phyloP scores from a whole-genome alignment of 2,888 invertebrate species.

The Zootermopsis nevadensis region DNA sequence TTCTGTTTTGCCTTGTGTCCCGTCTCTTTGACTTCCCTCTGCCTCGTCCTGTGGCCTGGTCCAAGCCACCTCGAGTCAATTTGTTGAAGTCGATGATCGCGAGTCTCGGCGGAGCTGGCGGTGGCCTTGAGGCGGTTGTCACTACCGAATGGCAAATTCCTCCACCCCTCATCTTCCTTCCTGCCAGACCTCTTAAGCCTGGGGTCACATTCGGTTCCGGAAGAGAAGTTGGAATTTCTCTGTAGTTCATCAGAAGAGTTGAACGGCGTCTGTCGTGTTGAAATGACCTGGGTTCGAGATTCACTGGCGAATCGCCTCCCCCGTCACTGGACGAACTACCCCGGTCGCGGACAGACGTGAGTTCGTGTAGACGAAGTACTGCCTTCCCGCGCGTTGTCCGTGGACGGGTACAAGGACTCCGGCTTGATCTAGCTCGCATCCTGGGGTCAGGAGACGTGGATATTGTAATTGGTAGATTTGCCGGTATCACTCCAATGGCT shows the following conservation, averaged over 20 bases:
- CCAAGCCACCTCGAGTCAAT: conserved; percentile 72
- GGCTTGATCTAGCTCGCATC: conserved; percentile 36
- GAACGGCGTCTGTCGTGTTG: conserved; percentile 19
- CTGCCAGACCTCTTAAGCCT: conserved; percentile 34
- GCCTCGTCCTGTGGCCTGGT: conserved; percentile 60
- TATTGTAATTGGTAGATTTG: conserved; percentile 60
- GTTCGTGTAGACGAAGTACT: conserved; percentile 52
- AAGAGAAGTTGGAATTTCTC: conserved; percentile 1
- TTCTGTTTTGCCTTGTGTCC: too few species aligned
- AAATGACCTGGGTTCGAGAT: conserved; percentile 50
- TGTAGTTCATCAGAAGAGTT: conserved; percentile 32
- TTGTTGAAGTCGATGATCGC: conserved; percentile 80
- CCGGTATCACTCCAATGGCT: conserved; percentile 75
- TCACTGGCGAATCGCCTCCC: conserved; percentile 61
- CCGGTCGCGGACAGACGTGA: conserved; percentile 62
- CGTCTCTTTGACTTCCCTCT: conserved; percentile 19
- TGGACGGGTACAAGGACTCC: conserved; percentile 41
- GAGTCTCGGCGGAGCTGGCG: conserved; percentile 70
- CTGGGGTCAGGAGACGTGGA: conserved; percentile 39
- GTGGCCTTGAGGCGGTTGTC: conserved; percentile 56
- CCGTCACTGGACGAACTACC: conserved; percentile 60
- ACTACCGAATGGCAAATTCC: conserved; percentile 58
- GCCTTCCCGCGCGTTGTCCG: conserved; percentile 35
- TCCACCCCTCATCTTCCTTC: conserved; percentile 55
- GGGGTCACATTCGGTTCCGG: conserved; percentile 22